Percentiles rank a stretch among this genome's conserved stretches.
These are phyloP conservation scores for Melinaea menophilus DNA, from an alignment of 2,888 invertebrate species.

Conservation along the genomic window DNA sequence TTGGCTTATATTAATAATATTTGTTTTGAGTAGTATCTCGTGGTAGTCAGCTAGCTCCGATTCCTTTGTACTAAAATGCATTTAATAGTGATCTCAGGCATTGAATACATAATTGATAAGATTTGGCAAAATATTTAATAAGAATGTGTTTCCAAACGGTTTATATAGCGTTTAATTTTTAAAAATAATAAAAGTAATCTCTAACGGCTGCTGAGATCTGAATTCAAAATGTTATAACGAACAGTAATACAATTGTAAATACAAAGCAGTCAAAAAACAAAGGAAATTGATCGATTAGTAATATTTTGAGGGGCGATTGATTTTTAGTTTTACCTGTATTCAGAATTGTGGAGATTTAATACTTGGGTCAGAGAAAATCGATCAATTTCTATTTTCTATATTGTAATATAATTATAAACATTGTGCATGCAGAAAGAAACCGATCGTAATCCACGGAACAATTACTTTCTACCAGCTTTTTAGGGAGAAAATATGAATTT, in stretches of 20 bases:
- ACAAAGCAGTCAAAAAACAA: slow-evolving; percentile 17
- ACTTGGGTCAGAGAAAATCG: slow-evolving; percentile 5
- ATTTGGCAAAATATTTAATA: slow-evolving; percentile 39
- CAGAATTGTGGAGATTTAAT: neutral
- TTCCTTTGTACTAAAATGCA: slow-evolving; percentile 51
- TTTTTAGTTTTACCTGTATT: slow-evolving; percentile 7
- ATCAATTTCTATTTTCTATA: slow-evolving; percentile 18
- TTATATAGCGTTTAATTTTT: slow-evolving; percentile 32
- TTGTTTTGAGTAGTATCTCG: slow-evolving; percentile 3
- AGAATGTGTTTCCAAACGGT: slow-evolving; percentile 30
- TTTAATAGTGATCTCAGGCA: slow-evolving; percentile 73
- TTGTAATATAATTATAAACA: slow-evolving; percentile 14
- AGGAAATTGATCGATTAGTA: slow-evolving; percentile 18
- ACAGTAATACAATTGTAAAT: slow-evolving; percentile 20
- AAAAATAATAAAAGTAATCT: slow-evolving; percentile 14
- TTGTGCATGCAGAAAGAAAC: slow-evolving; percentile 25
- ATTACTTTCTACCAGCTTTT: slow-evolving; percentile 23
- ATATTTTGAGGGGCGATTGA: slow-evolving; percentile 3
- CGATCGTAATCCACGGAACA: slow-evolving; percentile 14
- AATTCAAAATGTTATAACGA: slow-evolving; percentile 5
- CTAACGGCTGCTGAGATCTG: slow-evolving; percentile 11
- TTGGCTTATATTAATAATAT: slow-evolving; percentile 7
- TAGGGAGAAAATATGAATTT: slow-evolving; percentile 23
- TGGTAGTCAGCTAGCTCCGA: slow-evolving; percentile 33
- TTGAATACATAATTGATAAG: slow-evolving; percentile 43